Percentiles rank a stretch among this genome's conserved stretches.
phyloP scores from a whole-genome alignment of 2,797 vertebrate genomes.

The Dicrostonyx torquatus region DNA sequence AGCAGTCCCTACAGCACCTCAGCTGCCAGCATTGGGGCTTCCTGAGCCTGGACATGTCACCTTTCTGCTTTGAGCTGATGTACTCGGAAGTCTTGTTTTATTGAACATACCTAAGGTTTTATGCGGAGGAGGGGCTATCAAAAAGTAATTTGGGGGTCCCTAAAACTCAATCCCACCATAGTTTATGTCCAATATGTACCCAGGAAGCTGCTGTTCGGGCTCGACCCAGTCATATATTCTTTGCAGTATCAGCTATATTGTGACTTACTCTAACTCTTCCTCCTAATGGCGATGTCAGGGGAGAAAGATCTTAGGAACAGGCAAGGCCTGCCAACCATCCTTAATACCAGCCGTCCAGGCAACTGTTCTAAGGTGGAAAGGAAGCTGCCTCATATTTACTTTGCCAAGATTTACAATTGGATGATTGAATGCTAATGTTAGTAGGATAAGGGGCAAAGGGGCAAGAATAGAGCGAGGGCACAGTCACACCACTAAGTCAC shows the following conservation, averaged over 20 bases:
- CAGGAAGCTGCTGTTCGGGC: slow-evolving; percentile 23
- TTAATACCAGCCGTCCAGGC: neutral
- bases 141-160: neutral
- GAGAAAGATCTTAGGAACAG: neutral
- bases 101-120: neutral
- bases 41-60: neutral
- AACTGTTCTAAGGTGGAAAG: neutral
- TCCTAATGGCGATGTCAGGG: neutral
- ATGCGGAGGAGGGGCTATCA: neutral
- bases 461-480: neutral
- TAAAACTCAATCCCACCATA: slow-evolving; percentile 11
- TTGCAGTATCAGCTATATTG: neutral
- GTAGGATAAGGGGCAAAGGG: neutral
- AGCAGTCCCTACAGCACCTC: neutral
- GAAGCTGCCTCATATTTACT: neutral
- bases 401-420: neutral
- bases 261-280: neutral
- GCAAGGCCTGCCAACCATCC: neutral
- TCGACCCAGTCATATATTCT: slow-evolving; percentile 5
- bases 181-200: neutral
- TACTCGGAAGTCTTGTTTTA: neutral
- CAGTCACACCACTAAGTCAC: neutral
- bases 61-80: slow-evolving; percentile 21
- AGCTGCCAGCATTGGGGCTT: neutral
- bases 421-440: neutral